Percentiles rank a stretch among this genome's conserved stretches.
phyloP scores from a whole-genome alignment of 2,113 vertebrate species.

The Oxygymnocypris stewartii region DNA sequence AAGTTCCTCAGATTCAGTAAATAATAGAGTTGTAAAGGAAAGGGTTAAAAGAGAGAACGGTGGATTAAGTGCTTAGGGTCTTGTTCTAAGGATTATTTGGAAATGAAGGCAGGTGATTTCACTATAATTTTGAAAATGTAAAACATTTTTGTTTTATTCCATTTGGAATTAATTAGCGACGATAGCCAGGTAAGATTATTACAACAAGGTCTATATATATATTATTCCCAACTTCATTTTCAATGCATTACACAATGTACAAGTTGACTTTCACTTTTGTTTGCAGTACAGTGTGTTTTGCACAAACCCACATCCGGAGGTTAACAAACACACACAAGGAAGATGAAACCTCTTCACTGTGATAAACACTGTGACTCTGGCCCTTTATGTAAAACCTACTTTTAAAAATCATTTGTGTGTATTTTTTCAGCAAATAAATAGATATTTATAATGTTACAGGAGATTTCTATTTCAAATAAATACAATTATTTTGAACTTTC shows the following conservation, averaged over 20 bases:
- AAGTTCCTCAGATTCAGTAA: not conserved
- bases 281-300: not conserved
- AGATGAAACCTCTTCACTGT: not conserved
- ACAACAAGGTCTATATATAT: not conserved
- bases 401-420: too few species aligned
- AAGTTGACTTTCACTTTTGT: conserved; percentile 7
- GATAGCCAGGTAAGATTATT: not conserved
- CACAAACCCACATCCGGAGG: not conserved
- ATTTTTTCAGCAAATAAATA: too few species aligned
- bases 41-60: not conserved
- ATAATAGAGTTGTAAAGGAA: not conserved
- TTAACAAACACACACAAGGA: not conserved
- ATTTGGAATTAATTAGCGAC: not conserved
- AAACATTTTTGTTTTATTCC: not conserved
- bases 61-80: not conserved
- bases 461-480: not conserved
- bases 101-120: not conserved
- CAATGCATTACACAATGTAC: not conserved
- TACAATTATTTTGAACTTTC: not conserved
- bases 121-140: not conserved
- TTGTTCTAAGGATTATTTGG: too few species aligned
- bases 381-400: not conserved
- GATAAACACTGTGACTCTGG: not conserved
- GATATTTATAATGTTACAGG: not conserved
- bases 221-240: not conserved